Evolutionary conservation across 1,140 invertebrate genomes (phyloP), one percentile per base, ranked within the genome.

Genomic region (Stegodyphus mimosarum): DNA sequence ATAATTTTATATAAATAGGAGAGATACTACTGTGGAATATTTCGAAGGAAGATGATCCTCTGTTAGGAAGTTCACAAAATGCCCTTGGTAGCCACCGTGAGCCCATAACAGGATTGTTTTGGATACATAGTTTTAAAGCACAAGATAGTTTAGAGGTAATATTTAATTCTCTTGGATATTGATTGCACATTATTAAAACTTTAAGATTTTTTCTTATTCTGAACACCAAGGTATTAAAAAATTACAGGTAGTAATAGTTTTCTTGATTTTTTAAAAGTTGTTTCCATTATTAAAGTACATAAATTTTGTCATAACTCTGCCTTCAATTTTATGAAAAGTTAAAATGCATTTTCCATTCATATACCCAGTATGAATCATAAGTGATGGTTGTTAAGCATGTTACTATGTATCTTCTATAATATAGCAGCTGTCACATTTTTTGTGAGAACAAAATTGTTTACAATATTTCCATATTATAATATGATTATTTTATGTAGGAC

Each of bases 11-110:
- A 60, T 15, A 10, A 60, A 52, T 55, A 87, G 86, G 86, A 9
- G 83, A 87, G 86, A 80, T 87, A 50, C n/a, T 87, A 17, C 7
- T 87, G 2, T 87, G 86, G 85, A 76, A 87, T 85, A 83, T 84
- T 64, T 74, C 78, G 18, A 87, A 78, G 83, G 80, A 86, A 72
- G 87, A 87, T 75, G 77, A 87, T 75, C 51, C 33, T 17, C 33
- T 79, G 6, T 66, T 86, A 48, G 74, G 52, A 18, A 64, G 64
- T 33, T 74, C 83, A n/a, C 71, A 80, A 80, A 50, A 18, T 15
- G 63, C 64, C 5, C 2, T 70, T 7, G 52, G 48, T 18, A 74
- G 53, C 63, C 85, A 87, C 17, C 64, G 75, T 5, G 74, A 86
- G 70, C 53, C 70, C 6, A 76, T 87, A 7, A 83, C 87, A 49